Evolutionary conservation across 2,888 invertebrate genomes (phyloP).

Genomic region (Aproaerema taeniolella): DNA sequence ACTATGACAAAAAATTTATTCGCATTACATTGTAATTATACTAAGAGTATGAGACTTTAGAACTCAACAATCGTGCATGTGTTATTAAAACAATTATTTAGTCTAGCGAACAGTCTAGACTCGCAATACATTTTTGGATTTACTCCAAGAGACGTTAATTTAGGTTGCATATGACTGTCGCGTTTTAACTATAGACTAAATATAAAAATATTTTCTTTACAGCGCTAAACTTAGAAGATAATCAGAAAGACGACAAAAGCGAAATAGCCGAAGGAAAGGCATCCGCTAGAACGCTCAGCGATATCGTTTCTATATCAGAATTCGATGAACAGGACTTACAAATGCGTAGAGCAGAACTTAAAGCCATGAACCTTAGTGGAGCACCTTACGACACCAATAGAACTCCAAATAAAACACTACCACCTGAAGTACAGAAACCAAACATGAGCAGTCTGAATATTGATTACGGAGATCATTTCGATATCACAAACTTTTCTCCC

Average conservation of each 20-base stretch:
- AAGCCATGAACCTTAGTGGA: slow-evolving; percentile 45
- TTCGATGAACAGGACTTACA: slow-evolving; percentile 81
- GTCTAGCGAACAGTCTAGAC: slow-evolving; percentile 1
- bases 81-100: too few species aligned
- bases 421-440: slow-evolving; percentile 48
- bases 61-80: too few species aligned
- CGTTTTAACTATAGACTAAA: slow-evolving; percentile 12
- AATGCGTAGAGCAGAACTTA: slow-evolving; percentile 68
- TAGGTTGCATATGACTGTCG: slow-evolving; percentile 26
- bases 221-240: slow-evolving; percentile 27
- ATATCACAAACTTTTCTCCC: slow-evolving; percentile 44
- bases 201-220: slow-evolving; percentile 1
- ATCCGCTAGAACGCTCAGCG: slow-evolving; percentile 83
- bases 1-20: too few species aligned
- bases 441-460: slow-evolving; percentile 59
- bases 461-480: slow-evolving; percentile 50
- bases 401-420: slow-evolving; percentile 46
- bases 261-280: slow-evolving; percentile 72
- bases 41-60: too few species aligned
- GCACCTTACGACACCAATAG: slow-evolving; percentile 38
- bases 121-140: slow-evolving; percentile 31
- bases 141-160: slow-evolving; percentile 35
- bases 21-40: too few species aligned
- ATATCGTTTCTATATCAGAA: slow-evolving; percentile 85
- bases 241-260: slow-evolving; percentile 64